Conservation (phyloP, 2,113 vertebrate species). For the Taurulus bubalis region DNA sequence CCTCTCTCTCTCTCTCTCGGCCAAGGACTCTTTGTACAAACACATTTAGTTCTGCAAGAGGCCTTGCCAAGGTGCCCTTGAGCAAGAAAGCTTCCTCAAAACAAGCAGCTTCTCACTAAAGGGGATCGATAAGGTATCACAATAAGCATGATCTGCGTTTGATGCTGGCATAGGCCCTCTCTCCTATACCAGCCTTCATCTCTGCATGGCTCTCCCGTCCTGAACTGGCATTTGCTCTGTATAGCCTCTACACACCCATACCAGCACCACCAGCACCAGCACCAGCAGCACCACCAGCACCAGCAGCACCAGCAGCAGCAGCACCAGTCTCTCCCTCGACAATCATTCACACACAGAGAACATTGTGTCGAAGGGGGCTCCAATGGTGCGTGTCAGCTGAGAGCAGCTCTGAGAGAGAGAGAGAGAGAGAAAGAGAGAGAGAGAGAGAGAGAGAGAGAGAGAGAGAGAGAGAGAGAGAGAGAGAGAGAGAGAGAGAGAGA, state of each 20-base stretch:
- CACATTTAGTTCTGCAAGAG: neutral
- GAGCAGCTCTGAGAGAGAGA: slow-evolving; percentile 39
- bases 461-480: slow-evolving; percentile 45
- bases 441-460: slow-evolving; percentile 49
- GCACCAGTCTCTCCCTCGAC: slow-evolving; percentile 1
- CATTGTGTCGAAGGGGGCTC: slow-evolving; percentile 49
- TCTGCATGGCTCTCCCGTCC: neutral
- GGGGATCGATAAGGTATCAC: slow-evolving; percentile 41
- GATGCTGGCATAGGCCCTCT: slow-evolving; percentile 19
- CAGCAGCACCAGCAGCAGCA: neutral
- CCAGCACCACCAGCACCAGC: slow-evolving; percentile 1
- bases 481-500: slow-evolving; percentile 48
- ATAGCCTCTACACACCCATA: neutral
- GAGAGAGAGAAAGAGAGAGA: slow-evolving; percentile 30
- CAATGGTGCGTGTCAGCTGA: slow-evolving; percentile 40
- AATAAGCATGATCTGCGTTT: slow-evolving; percentile 39
- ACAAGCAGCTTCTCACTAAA: slow-evolving; percentile 24
- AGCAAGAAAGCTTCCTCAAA: slow-evolving; percentile 3
- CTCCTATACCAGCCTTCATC: neutral
- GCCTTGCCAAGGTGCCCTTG: slow-evolving; percentile 7
- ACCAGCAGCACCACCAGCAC: slow-evolving; percentile 4
- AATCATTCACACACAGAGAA: slow-evolving; percentile 53
- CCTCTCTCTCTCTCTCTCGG: neutral
- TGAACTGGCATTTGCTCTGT: slow-evolving; percentile 7
- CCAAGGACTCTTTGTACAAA: slow-evolving; percentile 43